Conservation (phyloP, 2,113 vertebrate species). For the Mugil cephalus region DNA sequence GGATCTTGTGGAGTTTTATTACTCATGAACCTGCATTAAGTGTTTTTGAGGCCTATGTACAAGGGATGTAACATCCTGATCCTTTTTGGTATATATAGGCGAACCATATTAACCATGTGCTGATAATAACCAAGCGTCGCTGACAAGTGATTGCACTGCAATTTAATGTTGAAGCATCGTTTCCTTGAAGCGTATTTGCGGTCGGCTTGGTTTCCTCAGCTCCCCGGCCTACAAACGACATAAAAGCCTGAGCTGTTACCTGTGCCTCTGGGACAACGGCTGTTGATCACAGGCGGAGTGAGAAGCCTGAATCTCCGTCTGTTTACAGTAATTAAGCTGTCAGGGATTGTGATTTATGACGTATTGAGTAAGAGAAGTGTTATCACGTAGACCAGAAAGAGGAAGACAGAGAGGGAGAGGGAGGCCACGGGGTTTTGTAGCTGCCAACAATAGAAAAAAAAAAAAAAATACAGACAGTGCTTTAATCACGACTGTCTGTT, state of each 20-base stretch:
- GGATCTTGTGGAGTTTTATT: not conserved
- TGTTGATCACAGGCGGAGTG: conserved; percentile 69
- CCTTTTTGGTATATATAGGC: too few relatives aligned
- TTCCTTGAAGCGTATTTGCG: conserved; percentile 75
- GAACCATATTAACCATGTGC: conserved; percentile 2
- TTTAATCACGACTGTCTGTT: conserved; percentile 50
- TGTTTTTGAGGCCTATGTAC: not conserved
- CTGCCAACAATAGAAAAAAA: conserved; percentile 69
- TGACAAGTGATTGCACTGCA: conserved; percentile 23
- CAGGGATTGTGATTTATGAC: conserved; percentile 81
- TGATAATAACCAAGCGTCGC: not conserved
- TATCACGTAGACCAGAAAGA: conserved; percentile 62
- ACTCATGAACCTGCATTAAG: too few relatives aligned
- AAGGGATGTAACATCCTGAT: not conserved
- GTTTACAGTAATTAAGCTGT: conserved; percentile 87
- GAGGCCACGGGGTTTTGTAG: conserved; percentile 71
- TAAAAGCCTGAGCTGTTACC: conserved; percentile 64
- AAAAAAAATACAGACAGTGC: conserved; percentile 58
- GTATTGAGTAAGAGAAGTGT: conserved; percentile 80
- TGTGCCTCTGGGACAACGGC: conserved; percentile 76
- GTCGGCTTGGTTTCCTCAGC: conserved; percentile 73
- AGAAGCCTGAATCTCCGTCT: conserved; percentile 68
- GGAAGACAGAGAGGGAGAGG: conserved; percentile 22
- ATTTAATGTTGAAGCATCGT: conserved; percentile 49
- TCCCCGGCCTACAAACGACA: conserved; percentile 58